A percentile compares a stretch with the other conserved stretches of the same genome.
These are phyloP conservation scores for Cossypha dichroa DNA, from an alignment of 2,797 vertebrate genomes.

Conservation along the genomic window DNA sequence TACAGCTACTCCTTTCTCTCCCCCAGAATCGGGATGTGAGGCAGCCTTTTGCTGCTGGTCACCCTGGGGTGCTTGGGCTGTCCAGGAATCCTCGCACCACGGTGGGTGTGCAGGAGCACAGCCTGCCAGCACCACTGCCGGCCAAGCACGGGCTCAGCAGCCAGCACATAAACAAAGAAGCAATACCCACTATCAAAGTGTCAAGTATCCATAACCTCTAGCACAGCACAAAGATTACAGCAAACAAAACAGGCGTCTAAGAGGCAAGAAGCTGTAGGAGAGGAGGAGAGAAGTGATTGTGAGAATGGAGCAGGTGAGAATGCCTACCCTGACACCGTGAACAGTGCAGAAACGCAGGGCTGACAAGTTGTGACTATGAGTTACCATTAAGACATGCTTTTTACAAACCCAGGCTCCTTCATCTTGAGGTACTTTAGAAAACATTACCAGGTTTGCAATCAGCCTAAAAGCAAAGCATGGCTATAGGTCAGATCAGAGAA, in stretches of 20 bases:
- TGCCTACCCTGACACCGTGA: not conserved
- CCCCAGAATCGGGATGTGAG: rapidly evolving
- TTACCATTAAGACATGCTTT: not conserved
- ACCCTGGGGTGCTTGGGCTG: not conserved
- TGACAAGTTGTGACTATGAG: not conserved
- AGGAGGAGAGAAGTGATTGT: not conserved
- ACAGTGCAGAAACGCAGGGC: not conserved
- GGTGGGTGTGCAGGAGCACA: rapidly evolving
- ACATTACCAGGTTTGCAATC: conserved; percentile 32
- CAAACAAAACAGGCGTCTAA: not conserved
- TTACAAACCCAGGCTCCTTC: not conserved
- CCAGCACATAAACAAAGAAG: conserved; percentile 4
- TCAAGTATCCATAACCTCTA: conserved; percentile 35
- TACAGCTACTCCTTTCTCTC: not conserved
- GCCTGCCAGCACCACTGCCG: rapidly evolving
- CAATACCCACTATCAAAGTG: not conserved
- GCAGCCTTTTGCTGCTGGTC: not conserved
- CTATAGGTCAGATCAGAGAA: not conserved
- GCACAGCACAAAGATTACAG: conserved; percentile 4
- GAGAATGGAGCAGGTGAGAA: not conserved
- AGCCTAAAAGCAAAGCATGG: conserved; percentile 18
- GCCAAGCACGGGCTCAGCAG: not conserved
- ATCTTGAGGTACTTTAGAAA: not conserved
- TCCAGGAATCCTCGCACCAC: rapidly evolving
- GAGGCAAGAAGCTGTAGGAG: not conserved